A percentile compares a stretch with the other conserved stretches of the same genome.
phyloP scores from a whole-genome alignment of 1,140 invertebrate species.

The Cepaea nemoralis region DNA sequence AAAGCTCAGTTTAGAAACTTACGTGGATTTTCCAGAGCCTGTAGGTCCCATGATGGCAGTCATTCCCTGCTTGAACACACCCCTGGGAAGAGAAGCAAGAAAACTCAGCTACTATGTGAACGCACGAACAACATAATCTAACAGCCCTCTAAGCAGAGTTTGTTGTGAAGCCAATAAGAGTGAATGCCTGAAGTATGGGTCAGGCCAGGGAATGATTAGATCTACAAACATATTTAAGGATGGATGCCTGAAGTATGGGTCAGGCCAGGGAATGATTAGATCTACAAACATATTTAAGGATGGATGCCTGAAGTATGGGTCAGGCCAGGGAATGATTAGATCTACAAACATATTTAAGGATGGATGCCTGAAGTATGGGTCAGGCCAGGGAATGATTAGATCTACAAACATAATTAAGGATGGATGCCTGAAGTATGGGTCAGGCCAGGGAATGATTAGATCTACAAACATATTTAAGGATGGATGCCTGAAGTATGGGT shows the following conservation, averaged over 20 bases:
- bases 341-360: too few relatives aligned
- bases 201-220: not conserved
- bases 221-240: not conserved
- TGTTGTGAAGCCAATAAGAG: not conserved
- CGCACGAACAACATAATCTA: not conserved
- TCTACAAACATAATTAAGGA: too few relatives aligned
- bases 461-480: not conserved
- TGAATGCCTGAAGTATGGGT: not conserved
- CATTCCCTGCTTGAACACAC: constrained; percentile 68
- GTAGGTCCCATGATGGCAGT: constrained; percentile 71
- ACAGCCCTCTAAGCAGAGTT: not conserved
- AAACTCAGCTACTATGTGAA: not conserved
- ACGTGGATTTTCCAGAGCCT: constrained; percentile 71
- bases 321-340: too few relatives aligned
- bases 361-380: not conserved
- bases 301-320: not conserved
- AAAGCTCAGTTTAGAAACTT: constrained; percentile 52
- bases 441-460: not conserved
- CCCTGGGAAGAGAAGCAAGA: constrained; percentile 51
- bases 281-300: too few relatives aligned
- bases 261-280: too few relatives aligned
- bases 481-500: not conserved
- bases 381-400: too few relatives aligned
- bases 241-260: not conserved
- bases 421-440: not conserved